Evolutionary conservation across 2,888 invertebrate genomes (phyloP).

Genomic region (Cosmopolites sordidus): DNA sequence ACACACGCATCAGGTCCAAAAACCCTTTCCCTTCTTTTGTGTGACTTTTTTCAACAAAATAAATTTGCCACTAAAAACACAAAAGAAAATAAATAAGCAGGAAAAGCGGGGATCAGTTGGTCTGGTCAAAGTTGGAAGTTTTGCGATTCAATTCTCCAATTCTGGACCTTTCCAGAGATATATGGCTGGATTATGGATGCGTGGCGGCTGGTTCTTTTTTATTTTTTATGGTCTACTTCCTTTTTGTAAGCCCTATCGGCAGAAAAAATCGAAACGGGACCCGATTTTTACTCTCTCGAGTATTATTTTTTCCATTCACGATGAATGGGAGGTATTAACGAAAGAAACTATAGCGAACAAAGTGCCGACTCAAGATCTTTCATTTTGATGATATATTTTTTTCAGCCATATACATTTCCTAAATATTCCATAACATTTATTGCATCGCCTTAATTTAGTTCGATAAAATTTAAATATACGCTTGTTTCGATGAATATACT

Average conservation of each 20-base stretch:
- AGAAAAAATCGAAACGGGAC: constrained; percentile 16
- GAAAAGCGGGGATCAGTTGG: constrained; percentile 17
- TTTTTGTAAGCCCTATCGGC: constrained; percentile 19
- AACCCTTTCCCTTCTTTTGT: constrained; percentile 7
- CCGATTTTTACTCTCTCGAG: constrained; percentile 10
- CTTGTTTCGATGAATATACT: too few species aligned
- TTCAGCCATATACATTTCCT: too few species aligned
- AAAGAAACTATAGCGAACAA: background rate
- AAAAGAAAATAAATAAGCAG: constrained; percentile 23
- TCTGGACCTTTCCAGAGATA: constrained; percentile 22
- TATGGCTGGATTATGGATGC: constrained; percentile 24
- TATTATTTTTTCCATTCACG: constrained; percentile 13
- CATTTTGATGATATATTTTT: too few species aligned
- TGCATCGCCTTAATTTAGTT: too few species aligned
- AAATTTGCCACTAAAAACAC: constrained; percentile 22
- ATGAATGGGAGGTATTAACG: constrained; percentile 14
- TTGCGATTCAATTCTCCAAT: constrained; percentile 23
- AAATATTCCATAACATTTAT: too few species aligned
- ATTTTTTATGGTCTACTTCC: constrained; percentile 22
- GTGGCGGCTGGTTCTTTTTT: constrained; percentile 21
- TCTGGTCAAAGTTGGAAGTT: constrained; percentile 22
- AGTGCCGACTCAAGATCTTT: too few species aligned
- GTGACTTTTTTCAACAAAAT: constrained; percentile 19
- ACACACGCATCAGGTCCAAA: too few species aligned
- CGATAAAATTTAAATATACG: too few species aligned